Evolutionary conservation across 1,140 invertebrate species (phyloP).

Genomic region (Diprion similis): DNA sequence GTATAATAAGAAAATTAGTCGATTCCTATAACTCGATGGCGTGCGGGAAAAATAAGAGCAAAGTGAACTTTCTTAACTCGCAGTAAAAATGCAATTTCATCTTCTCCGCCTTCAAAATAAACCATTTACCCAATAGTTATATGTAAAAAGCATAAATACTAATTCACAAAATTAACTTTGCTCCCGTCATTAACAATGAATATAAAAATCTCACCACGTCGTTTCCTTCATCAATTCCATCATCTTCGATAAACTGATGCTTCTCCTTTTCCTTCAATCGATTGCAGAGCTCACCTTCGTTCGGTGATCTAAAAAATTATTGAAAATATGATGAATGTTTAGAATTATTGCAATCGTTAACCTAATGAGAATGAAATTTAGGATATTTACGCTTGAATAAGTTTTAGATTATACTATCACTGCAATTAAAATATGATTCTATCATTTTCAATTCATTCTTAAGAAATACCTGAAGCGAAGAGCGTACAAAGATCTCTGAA

Average conservation of each 20-base stretch:
- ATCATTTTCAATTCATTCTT: background rate
- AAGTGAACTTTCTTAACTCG: too few relatives aligned
- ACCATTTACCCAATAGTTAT: too few relatives aligned
- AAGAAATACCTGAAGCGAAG: conserved; percentile 64
- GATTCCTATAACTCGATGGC: too few relatives aligned
- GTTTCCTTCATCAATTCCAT: conserved; percentile 4
- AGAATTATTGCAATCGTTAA: background rate
- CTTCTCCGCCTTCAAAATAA: too few relatives aligned
- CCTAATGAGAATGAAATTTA: too few relatives aligned
- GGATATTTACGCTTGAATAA: background rate
- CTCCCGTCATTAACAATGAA: too few relatives aligned
- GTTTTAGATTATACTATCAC: background rate
- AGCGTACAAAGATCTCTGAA: conserved; percentile 77
- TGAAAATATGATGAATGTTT: background rate
- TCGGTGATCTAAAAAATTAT: conserved; percentile 1
- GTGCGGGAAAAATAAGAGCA: too few relatives aligned
- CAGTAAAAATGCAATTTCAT: too few relatives aligned
- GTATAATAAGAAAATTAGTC: background rate
- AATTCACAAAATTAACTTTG: too few relatives aligned
- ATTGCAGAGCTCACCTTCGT: background rate
- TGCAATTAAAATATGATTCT: background rate
- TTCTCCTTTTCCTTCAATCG: background rate
- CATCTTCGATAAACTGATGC: background rate
- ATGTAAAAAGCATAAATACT: too few relatives aligned
- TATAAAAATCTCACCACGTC: background rate